phyloP scores from a whole-genome alignment of 2,888 invertebrate species.

The Cheiracanthium punctorium region DNA sequence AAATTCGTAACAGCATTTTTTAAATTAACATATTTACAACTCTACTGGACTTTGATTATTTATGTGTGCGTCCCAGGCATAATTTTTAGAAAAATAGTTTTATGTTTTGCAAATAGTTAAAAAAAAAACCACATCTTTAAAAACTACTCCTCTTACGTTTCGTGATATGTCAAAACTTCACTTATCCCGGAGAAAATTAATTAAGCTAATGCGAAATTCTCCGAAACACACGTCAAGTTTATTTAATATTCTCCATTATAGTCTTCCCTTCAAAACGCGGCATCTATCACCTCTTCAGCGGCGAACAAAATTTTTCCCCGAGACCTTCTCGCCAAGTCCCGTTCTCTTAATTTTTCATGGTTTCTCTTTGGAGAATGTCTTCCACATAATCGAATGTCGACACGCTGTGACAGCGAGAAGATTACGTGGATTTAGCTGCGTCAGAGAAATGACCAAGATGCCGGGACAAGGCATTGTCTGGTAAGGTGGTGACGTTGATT shows the following conservation, averaged over 20 bases:
- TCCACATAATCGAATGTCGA: not conserved
- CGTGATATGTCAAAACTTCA: too few species aligned
- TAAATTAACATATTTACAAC: too few species aligned
- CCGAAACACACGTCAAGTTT: not conserved
- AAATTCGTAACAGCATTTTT: too few species aligned
- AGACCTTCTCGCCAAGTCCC: too few species aligned
- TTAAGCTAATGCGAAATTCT: not conserved
- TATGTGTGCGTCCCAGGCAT: too few species aligned
- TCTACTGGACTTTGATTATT: too few species aligned
- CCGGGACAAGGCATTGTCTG: not conserved
- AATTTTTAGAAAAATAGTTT: too few species aligned
- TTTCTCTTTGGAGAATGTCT: not conserved
- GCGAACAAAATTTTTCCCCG: not conserved
- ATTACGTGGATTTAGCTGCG: not conserved
- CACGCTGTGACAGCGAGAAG: not conserved
- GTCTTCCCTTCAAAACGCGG: not conserved
- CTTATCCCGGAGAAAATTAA: not conserved
- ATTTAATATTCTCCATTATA: not conserved
- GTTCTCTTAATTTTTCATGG: not conserved
- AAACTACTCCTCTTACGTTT: too few species aligned
- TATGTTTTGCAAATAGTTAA: too few species aligned
- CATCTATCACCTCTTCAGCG: not conserved
- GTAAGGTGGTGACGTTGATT: not conserved
- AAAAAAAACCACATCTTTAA: too few species aligned
- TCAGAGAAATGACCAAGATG: not conserved